phyloP scores from a whole-genome alignment of 2,797 vertebrate genomes.

The Tamandua tetradactyla region DNA sequence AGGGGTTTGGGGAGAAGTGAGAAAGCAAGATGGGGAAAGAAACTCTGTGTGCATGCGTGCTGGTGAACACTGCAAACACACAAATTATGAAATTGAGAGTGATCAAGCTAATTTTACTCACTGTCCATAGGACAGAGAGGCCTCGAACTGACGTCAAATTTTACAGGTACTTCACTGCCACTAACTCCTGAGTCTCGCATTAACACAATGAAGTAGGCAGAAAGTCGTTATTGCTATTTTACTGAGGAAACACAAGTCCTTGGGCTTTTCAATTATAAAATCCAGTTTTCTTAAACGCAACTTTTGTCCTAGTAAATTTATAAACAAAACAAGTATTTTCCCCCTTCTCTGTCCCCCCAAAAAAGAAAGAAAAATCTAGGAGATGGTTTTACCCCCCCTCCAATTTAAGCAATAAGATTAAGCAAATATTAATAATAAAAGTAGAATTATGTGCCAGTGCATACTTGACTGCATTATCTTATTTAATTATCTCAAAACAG shows the following conservation, averaged over 20 bases:
- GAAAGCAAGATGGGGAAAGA: neutral
- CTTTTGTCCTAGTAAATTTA: neutral
- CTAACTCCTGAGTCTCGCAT: neutral
- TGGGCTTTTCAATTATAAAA: neutral
- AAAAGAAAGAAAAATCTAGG: neutral
- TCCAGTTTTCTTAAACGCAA: neutral
- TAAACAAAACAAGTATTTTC: conserved; percentile 21
- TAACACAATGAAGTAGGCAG: neutral
- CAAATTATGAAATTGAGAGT: neutral
- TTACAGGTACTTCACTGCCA: neutral
- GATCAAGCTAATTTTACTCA: neutral
- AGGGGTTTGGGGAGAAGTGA: neutral
- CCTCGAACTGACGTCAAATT: neutral
- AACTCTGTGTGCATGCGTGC: neutral
- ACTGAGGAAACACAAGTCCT: neutral
- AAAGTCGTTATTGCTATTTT: neutral
- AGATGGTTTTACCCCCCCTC: neutral
- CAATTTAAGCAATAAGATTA: neutral
- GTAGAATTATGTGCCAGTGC: neutral
- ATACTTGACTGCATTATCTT: conserved; percentile 16
- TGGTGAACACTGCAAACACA: neutral
- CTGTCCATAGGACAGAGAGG: neutral
- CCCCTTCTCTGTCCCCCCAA: too few species aligned
- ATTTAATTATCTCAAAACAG: conserved; percentile 35
- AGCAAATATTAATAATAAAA: neutral